These are phyloP conservation scores for Plebejus argus DNA, from an alignment of 2,888 invertebrate genomes.

Conservation along the genomic window DNA sequence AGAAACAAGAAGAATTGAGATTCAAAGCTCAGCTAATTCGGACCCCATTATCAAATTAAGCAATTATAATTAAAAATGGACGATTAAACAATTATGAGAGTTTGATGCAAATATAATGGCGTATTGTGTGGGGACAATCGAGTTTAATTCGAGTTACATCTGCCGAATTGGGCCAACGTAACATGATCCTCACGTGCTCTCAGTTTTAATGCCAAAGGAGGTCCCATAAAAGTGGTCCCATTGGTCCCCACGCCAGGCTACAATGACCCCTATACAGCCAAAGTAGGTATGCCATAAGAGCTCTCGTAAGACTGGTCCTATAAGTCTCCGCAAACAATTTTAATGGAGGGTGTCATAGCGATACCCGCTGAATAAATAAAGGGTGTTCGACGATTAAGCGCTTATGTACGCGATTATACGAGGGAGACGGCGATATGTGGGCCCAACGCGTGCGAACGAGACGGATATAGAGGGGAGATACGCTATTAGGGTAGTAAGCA, in stretches of 20 bases:
- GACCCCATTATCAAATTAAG: slow-evolving; percentile 20
- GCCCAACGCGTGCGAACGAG: slow-evolving; percentile 49
- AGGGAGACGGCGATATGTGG: slow-evolving; percentile 47
- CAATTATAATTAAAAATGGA: slow-evolving; percentile 35
- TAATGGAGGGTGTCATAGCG: slow-evolving; percentile 63
- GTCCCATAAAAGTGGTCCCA: slow-evolving; percentile 55
- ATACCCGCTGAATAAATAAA: slow-evolving; percentile 73
- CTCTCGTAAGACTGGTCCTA: slow-evolving; percentile 55
- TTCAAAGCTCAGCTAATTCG: neutral
- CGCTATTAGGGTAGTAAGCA: slow-evolving; percentile 61
- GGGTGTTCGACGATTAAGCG: slow-evolving; percentile 73
- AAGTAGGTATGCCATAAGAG: slow-evolving; percentile 37
- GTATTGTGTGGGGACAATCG: slow-evolving; percentile 58
- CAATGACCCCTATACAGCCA: neutral
- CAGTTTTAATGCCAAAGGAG: slow-evolving; percentile 36
- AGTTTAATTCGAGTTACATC: slow-evolving; percentile 63
- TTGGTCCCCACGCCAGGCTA: slow-evolving; percentile 54
- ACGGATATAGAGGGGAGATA: slow-evolving; percentile 60
- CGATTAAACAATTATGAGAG: slow-evolving; percentile 69
- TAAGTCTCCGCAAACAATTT: slow-evolving; percentile 72
- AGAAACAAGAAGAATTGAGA: neutral
- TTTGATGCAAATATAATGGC: slow-evolving; percentile 71
- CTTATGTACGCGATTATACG: slow-evolving; percentile 77
- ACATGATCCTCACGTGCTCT: slow-evolving; percentile 46
- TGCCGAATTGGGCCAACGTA: slow-evolving; percentile 53